phyloP scores from a whole-genome alignment of 2,888 invertebrate genomes.

The Copidosoma aretas region DNA sequence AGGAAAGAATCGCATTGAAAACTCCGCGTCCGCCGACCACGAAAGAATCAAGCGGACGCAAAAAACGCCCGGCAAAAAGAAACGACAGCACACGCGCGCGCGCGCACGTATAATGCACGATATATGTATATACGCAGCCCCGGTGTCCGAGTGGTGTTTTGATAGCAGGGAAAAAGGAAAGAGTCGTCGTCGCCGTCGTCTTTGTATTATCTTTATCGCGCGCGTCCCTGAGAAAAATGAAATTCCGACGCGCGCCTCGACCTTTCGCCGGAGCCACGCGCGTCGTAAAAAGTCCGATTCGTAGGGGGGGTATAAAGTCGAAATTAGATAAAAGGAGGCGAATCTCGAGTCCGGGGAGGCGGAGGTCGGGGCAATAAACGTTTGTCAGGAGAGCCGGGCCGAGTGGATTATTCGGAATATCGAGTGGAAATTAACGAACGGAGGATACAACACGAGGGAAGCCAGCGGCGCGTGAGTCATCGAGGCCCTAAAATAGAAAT shows the following conservation, averaged over 20 bases:
- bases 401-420: slow-evolving; percentile 15
- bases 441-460: too few relatives aligned
- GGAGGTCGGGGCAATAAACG: slow-evolving; percentile 49
- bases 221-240: slow-evolving; percentile 15
- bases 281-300: slow-evolving; percentile 20
- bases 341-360: slow-evolving; percentile 29
- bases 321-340: slow-evolving; percentile 31
- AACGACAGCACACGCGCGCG: too few relatives aligned
- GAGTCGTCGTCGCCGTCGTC: slow-evolving; percentile 4
- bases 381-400: slow-evolving; percentile 37
- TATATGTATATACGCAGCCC: too few relatives aligned
- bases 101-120: too few relatives aligned
- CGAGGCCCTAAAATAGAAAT: slow-evolving; percentile 56
- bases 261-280: slow-evolving; percentile 23
- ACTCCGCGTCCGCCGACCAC: not conserved
- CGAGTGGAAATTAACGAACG: slow-evolving; percentile 40
- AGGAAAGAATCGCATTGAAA: slow-evolving; percentile 25
- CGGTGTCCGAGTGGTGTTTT: too few relatives aligned
- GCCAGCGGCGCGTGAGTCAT: slow-evolving; percentile 48
- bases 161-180: slow-evolving; percentile 13
- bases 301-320: slow-evolving; percentile 27
- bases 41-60: slow-evolving; percentile 2
- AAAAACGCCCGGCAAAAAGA: too few relatives aligned
- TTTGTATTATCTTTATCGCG: slow-evolving; percentile 35
- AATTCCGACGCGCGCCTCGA: slow-evolving; percentile 29